Percentiles rank a stretch among this genome's conserved stretches.
These are phyloP conservation scores for Hirtodrosophila trivittata DNA, from an alignment of 2,888 invertebrate genomes.

Conservation along the genomic window DNA sequence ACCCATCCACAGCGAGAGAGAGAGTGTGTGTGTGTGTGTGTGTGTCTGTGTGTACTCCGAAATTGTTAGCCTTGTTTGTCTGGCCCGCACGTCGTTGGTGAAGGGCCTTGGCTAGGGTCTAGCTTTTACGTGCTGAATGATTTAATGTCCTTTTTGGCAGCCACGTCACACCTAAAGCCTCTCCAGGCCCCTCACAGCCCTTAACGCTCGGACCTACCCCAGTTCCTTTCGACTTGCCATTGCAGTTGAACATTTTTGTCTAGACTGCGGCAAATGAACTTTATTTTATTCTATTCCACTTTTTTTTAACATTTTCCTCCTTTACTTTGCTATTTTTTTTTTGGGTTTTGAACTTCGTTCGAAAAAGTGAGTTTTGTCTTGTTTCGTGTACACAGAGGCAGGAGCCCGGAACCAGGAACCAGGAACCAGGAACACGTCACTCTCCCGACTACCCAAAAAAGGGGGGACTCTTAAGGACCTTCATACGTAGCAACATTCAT, in stretches of 20 bases:
- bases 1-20: conserved; percentile 16
- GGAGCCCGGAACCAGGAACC: too few species aligned
- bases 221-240: conserved; percentile 11
- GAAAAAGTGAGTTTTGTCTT: conserved; percentile 70
- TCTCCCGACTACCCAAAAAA: background rate
- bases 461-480: conserved; percentile 58
- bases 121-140: conserved; percentile 72
- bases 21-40: background rate
- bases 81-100: conserved; percentile 52
- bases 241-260: conserved; percentile 72
- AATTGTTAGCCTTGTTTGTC: conserved; percentile 61
- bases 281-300: conserved; percentile 24
- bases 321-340: conserved; percentile 12
- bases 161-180: conserved; percentile 50
- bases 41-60: conserved; percentile 18
- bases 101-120: conserved; percentile 35
- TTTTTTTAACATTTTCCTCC: background rate
- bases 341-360: conserved; percentile 39
- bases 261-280: conserved; percentile 78
- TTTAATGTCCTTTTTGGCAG: conserved; percentile 79
- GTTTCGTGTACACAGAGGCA: conserved; percentile 25
- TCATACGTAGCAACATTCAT: conserved; percentile 32
- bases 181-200: too few species aligned
- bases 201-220: conserved; percentile 5
- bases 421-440: conserved; percentile 14